Conservation (phyloP, 2,888 invertebrate species). For the Trissolcus brochymenae region DNA sequence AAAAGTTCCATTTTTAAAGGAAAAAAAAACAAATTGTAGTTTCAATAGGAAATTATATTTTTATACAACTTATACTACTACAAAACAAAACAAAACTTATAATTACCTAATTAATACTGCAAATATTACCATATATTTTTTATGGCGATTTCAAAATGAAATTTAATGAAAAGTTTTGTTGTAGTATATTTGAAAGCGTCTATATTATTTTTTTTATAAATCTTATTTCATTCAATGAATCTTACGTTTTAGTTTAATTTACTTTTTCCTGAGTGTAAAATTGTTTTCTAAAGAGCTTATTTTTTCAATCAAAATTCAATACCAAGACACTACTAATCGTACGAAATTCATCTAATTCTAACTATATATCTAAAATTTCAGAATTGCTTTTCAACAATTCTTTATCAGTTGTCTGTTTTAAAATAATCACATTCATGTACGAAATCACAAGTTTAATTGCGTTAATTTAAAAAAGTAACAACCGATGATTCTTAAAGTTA, state of each 20-base stretch:
- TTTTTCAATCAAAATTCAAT: too few species aligned
- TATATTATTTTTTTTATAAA: not conserved
- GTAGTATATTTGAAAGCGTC: not conserved
- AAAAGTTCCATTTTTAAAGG: too few species aligned
- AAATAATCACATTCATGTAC: too few species aligned
- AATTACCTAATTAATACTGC: not conserved
- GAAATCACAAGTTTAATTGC: too few species aligned
- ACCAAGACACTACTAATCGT: too few species aligned
- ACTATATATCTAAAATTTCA: too few species aligned
- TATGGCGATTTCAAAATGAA: not conserved
- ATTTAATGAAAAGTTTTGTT: not conserved
- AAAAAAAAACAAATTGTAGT: not conserved
- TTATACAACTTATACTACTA: conserved; percentile 1
- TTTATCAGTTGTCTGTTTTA: too few species aligned
- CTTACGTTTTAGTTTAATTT: not conserved
- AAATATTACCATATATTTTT: not conserved
- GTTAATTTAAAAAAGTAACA: too few species aligned
- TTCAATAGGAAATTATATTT: conserved; percentile 3
- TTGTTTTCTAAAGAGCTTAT: too few species aligned
- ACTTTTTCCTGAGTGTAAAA: conserved; percentile 1
- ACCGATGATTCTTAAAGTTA: too few species aligned
- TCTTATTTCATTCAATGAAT: not conserved
- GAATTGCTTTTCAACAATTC: too few species aligned
- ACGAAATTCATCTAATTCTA: too few species aligned
- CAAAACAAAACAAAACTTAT: not conserved